A percentile compares a stretch with the other conserved stretches of the same genome.
Conservation (phyloP, 2,113 vertebrate species). For the Caretta caretta region DNA sequence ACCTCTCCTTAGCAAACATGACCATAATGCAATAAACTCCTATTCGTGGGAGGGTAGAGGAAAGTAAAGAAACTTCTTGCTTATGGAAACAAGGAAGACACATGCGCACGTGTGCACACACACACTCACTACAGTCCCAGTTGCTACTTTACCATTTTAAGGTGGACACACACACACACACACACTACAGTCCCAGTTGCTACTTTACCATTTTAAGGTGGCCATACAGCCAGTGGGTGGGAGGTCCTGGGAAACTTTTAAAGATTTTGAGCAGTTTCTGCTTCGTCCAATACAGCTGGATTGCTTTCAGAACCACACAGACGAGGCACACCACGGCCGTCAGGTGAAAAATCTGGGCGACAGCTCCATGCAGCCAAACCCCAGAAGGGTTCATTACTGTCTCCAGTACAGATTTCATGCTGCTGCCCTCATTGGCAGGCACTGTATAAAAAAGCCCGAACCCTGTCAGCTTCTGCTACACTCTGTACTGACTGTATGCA, state of each 20-base stretch:
- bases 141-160: too few relatives aligned
- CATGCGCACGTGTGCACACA: too few relatives aligned
- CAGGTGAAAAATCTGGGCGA: not conserved
- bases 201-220: conserved; percentile 67
- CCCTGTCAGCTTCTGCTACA: not conserved
- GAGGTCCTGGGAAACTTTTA: conserved; percentile 74
- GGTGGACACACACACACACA: conserved; percentile 30
- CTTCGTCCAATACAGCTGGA: conserved; percentile 67
- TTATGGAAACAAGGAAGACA: too few relatives aligned
- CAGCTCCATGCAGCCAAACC: not conserved
- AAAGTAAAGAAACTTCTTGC: too few relatives aligned
- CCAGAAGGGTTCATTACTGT: not conserved
- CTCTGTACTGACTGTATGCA: not conserved
- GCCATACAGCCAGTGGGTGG: conserved; percentile 79
- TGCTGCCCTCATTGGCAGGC: not conserved
- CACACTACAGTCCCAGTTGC: not conserved
- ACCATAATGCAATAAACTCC: not conserved
- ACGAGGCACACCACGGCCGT: conserved; percentile 12
- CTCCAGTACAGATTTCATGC: not conserved
- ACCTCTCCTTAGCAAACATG: not conserved
- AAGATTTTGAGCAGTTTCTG: conserved; percentile 53
- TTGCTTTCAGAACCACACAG: conserved; percentile 15
- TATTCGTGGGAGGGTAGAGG: too few relatives aligned
- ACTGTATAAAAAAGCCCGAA: not conserved
- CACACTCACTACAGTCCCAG: too few relatives aligned